Evolutionary conservation across 2,888 invertebrate genomes (phyloP).

Genomic region (Dendrolimus houi): DNA sequence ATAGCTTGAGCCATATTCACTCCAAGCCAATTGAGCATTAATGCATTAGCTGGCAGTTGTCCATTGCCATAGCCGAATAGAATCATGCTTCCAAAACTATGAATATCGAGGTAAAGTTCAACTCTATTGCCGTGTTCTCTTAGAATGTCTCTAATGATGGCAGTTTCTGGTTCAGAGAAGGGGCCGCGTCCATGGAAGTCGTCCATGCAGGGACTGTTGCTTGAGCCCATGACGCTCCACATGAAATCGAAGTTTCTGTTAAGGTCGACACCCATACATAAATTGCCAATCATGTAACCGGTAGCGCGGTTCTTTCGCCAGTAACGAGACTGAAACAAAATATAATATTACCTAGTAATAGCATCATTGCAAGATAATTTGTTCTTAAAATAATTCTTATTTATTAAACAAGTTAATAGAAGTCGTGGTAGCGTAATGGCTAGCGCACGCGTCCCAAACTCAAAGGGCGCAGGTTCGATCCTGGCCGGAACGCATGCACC

Average conservation of each 20-base stretch:
- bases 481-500: too few species aligned
- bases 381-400: too few species aligned
- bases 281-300: conserved; percentile 24
- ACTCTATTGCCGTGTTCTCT: conserved; percentile 54
- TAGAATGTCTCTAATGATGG: conserved; percentile 74
- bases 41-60: conserved; percentile 62
- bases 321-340: conserved; percentile 57
- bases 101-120: conserved; percentile 82
- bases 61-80: conserved; percentile 49
- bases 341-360: neutral
- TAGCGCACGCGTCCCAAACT: too few species aligned
- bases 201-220: conserved; percentile 71
- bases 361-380: neutral
- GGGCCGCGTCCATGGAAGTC: conserved; percentile 78
- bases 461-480: too few species aligned
- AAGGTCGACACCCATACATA: conserved; percentile 82
- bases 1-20: conserved; percentile 59
- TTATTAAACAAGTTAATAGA: too few species aligned
- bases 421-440: too few species aligned
- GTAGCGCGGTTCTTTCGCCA: conserved; percentile 81
- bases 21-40: conserved; percentile 48
- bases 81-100: conserved; percentile 83
- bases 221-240: conserved; percentile 75
- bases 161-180: conserved; percentile 82
- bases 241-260: conserved; percentile 85